Evolutionary conservation across 2,888 invertebrate species (phyloP), one percentile per base, ranked within the genome.

Genomic region (Lochmaea crataegi): DNA sequence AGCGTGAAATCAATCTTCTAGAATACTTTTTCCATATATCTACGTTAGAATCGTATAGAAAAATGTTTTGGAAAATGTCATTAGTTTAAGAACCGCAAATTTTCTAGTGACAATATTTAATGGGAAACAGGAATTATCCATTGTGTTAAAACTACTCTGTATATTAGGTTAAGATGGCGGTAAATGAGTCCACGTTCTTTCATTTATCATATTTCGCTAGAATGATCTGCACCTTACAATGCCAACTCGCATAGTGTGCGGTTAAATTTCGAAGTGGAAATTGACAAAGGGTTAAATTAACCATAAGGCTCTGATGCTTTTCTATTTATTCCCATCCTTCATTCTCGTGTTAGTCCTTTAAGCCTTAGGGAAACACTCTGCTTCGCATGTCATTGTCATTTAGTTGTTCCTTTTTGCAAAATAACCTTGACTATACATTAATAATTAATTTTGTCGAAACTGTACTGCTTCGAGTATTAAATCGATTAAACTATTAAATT

Each of bases 201-300:
- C 45, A 68, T 68, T 61, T 32, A 61, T 51, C 68, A 68, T n/a
- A 61, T 61, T 48, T 32, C 61, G 16, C 22, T 61, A 38, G 18
- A 48, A 56, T 16, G 60, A 18, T 68, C 14, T 18, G 60, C 32
- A 60, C 60, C 38, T n/a, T 32, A 32, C 18, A 58, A 26, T 14
- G 2, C 26, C 60, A 32, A n/a, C 38, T 38, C 38, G 14, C 18
- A 41, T 14, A 32, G 60, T 60, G 58, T 45, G 68, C 45, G 45
- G 60, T 61, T 68, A 38, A 61, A 48, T 68, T 32, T 48, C 32
- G 11, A 38, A 16, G 68, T 18, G 51, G 61, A 68, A 68, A 68
- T 68, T 61, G 68, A 68, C 61, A 68, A 68, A 68, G 68, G 68
- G 68, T 53, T 68, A 68, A 68, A 68, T 68, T 68, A 68, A 68